Percentiles rank a stretch among this genome's conserved stretches.
phyloP scores from a whole-genome alignment of 2,113 vertebrate genomes.

The Indicator maculatus region DNA sequence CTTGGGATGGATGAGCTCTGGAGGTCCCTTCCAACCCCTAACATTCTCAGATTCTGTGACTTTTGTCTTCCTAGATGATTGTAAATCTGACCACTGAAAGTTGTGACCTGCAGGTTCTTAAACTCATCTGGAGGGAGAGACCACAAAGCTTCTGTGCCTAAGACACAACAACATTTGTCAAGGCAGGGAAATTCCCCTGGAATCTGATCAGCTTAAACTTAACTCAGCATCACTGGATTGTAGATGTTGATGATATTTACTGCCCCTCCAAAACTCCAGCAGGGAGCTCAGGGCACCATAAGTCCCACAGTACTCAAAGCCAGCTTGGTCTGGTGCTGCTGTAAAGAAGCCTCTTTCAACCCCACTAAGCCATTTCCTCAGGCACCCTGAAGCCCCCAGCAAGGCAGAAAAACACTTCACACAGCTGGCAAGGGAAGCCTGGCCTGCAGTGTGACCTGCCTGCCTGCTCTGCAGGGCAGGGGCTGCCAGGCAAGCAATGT shows the following conservation, averaged over 20 bases:
- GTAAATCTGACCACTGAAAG: not conserved
- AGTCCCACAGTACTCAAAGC: too few species aligned
- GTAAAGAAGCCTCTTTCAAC: not conserved
- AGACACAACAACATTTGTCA: not conserved
- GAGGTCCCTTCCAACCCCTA: too few species aligned
- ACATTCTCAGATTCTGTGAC: too few species aligned
- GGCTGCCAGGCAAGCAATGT: rapidly evolving
- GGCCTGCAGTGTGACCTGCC: not conserved
- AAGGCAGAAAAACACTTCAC: not conserved
- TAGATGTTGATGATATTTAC: not conserved
- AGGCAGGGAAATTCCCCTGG: not conserved
- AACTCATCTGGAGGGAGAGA: not conserved
- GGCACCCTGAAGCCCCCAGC: not conserved
- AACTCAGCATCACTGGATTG: not conserved
- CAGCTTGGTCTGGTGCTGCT: not conserved
- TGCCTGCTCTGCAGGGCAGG: not conserved
- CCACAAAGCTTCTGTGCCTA: not conserved
- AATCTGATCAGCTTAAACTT: not conserved
- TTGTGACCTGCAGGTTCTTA: not conserved
- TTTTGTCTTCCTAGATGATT: not conserved
- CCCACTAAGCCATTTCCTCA: not conserved
- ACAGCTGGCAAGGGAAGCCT: not conserved
- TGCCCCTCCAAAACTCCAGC: not conserved
- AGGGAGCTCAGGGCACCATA: not conserved
- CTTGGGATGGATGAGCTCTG: too few species aligned